These are phyloP conservation scores for Muntiacus reevesi DNA, from an alignment of 2,113 vertebrate genomes.

Conservation along the genomic window DNA sequence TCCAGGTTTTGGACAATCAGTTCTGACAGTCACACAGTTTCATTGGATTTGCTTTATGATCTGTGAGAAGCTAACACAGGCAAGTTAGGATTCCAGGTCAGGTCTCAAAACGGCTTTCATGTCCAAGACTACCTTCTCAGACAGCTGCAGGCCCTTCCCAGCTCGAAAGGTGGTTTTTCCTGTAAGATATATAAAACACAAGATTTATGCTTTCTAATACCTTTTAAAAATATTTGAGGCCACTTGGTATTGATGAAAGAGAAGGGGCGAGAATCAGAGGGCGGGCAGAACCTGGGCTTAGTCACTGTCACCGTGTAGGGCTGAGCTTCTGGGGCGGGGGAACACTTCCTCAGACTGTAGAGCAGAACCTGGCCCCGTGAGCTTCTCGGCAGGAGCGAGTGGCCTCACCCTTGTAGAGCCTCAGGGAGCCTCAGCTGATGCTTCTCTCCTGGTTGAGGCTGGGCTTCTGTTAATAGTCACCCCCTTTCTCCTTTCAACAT, in stretches of 20 bases:
- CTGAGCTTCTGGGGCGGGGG: too few species aligned
- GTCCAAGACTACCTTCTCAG: not conserved
- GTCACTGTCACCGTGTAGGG: rapidly evolving
- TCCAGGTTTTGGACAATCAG: not conserved
- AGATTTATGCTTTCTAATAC: not conserved
- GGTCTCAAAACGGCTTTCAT: rapidly evolving
- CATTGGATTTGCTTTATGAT: rapidly evolving
- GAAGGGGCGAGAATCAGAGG: not conserved
- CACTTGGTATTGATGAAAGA: too few species aligned
- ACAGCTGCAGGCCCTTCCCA: not conserved
- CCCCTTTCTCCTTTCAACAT: rapidly evolving
- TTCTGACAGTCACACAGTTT: not conserved
- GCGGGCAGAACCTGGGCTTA: rapidly evolving
- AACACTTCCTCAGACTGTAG: not conserved
- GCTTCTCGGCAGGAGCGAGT: not conserved
- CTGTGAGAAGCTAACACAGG: rapidly evolving
- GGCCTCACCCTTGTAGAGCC: rapidly evolving
- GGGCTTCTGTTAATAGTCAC: not conserved
- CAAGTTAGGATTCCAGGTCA: rapidly evolving
- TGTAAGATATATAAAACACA: not conserved
- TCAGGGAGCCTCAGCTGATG: rapidly evolving
- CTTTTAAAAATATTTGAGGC: not conserved
- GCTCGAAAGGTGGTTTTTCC: not conserved
- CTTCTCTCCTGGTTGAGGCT: too few species aligned
- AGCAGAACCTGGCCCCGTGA: rapidly evolving